Percentiles rank a stretch among this genome's conserved stretches.
These are phyloP conservation scores for Agapetus fuscipes DNA, from an alignment of 2,888 invertebrate genomes.

Conservation along the genomic window DNA sequence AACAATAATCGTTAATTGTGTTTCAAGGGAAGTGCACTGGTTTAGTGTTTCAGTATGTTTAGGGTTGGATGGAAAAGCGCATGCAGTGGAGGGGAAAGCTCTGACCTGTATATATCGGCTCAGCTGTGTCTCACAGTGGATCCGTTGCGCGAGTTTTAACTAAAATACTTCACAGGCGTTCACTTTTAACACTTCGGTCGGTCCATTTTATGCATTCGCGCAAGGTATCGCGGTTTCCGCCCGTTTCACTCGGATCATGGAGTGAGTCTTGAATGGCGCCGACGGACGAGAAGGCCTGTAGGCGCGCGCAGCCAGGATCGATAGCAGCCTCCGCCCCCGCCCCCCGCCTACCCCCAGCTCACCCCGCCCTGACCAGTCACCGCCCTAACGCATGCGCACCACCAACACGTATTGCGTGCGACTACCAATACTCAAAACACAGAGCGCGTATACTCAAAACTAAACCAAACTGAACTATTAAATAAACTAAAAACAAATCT, in stretches of 20 bases:
- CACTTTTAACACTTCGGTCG: slow-evolving; percentile 8
- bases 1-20: no score
- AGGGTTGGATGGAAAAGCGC: no score
- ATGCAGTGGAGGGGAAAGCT: no score
- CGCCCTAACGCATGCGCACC: neutral
- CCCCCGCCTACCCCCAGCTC: neutral
- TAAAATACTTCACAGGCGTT: neutral
- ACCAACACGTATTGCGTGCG: neutral
- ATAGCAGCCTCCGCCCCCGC: neutral
- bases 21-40: no score
- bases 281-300: slow-evolving; percentile 10
- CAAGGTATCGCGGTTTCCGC: neutral
- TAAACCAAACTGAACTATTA: no score
- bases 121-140: slow-evolving; percentile 1
- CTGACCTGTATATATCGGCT: slow-evolving; percentile 6
- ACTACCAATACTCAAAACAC: no score
- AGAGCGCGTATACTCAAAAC: no score
- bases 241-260: slow-evolving; percentile 2
- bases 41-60: no score
- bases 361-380: neutral
- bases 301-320: slow-evolving; percentile 5
- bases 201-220: slow-evolving; percentile 5
- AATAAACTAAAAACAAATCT: no score
- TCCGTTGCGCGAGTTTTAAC: neutral
- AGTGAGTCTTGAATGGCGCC: slow-evolving; percentile 5